phyloP scores from a whole-genome alignment of 2,797 vertebrate genomes.

The Lemur catta region DNA sequence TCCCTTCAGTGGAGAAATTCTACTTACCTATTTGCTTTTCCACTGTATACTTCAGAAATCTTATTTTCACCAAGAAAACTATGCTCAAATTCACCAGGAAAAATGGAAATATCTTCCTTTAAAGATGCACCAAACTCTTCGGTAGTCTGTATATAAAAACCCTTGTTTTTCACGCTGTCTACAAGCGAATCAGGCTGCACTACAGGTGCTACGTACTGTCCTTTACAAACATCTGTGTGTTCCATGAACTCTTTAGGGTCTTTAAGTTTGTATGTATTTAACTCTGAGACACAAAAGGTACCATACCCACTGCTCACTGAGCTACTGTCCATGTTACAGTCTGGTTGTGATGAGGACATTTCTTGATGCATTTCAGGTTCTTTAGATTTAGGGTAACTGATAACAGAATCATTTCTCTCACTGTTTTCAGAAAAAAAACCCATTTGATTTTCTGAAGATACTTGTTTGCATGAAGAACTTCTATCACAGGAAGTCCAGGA shows the following conservation, averaged over 20 bases:
- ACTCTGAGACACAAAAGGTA: conserved; percentile 88
- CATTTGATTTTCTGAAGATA: conserved; percentile 76
- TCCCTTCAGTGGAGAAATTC: background rate
- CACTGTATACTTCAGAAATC: conserved; percentile 70
- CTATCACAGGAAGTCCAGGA: conserved; percentile 53
- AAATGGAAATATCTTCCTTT: background rate
- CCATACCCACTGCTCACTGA: conserved; percentile 92
- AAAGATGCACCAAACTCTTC: background rate
- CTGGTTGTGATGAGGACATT: conserved; percentile 63
- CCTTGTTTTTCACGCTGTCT: background rate
- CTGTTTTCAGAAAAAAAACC: conserved; percentile 81
- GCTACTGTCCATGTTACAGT: conserved; percentile 81
- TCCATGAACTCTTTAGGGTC: conserved; percentile 50
- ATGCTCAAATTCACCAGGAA: conserved; percentile 65
- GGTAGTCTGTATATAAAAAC: background rate
- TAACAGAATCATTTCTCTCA: conserved; percentile 77
- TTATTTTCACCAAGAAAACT: conserved; percentile 62
- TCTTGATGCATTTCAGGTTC: conserved; percentile 72
- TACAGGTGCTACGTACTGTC: conserved; percentile 42
- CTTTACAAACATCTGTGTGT: conserved; percentile 24
- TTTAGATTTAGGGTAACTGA: conserved; percentile 67
- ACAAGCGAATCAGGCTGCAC: fast-evolving
- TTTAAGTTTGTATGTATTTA: conserved; percentile 65
- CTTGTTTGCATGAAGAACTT: conserved; percentile 63
- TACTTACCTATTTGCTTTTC: conserved; percentile 77